Evolutionary conservation across 2,888 invertebrate genomes (phyloP), one percentile per base, ranked within the genome.

Genomic region (Ectropis crepuscularia): DNA sequence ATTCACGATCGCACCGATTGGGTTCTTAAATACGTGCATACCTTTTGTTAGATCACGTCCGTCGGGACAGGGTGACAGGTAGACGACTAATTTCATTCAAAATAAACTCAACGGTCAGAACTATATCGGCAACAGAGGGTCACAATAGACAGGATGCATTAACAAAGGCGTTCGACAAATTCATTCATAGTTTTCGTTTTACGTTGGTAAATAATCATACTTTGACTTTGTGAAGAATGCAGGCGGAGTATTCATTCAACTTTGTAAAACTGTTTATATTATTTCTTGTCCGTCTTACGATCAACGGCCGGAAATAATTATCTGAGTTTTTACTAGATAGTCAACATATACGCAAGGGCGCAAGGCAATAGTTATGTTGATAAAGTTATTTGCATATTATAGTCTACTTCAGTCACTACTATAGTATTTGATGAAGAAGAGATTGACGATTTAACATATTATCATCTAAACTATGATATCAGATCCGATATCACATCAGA

Each of bases 141-240:
- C 75, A 86, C 81, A 87, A 89, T 86, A 78, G 80, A 88, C 90
- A 90, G 90, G 90, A 90, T 89, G 87, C 87, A 78, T 79, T 81
- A 71, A 84, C 85, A 85, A 82, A 67, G 70, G 70, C 58, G 64
- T 67, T 73, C 77, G 74, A 77, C 74, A 71, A 71, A 76, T 83
- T 85, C 86, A 87, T 87, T 87, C 85, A 86, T 79, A 73, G 70
- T 77, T 82, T 79, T 70, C 72, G 71, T 75, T 75, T 67, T 65
- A 67, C 61, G 59, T 45, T 55, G 59, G 41, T 51, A 51, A 51
- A 51, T 28, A 51, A 28, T 41, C 58, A 61, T 47, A 45, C 38
- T 61, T 42, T 48, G 38, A 43, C 28, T 59, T 49, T 57, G 1
- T 55, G 54, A 57, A 48, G 55, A 68, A 57, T 59, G 46, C 11